Base-by-base conservation (phyloP, 2,888 invertebrate species). In the Lasioglossum zephyrum region DNA sequence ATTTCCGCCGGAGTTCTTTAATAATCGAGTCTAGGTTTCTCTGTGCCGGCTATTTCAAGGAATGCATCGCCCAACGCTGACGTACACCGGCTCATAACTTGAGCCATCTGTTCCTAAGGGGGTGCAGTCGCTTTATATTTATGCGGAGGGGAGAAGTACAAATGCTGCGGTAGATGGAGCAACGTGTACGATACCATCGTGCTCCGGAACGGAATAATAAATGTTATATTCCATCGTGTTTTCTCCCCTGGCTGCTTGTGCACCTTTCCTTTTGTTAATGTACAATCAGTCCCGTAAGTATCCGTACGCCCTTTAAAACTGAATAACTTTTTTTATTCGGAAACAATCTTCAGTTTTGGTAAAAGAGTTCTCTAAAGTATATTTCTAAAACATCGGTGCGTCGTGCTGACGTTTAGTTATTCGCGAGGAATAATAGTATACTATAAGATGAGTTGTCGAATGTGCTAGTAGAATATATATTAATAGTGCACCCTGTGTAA, bases 71-170 rank as follows among this genome's bases (percentile, higher is more conserved):
- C 69, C 39, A 47, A 49, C 57, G 47, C 26, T 47, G 74, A 78
- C 66, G 31, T 73, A 31, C 70, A n/a, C 70, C 18, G 44, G 22
- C 47, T 69, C 77, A 79, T 79, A 79, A 80, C 57, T 73, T 63
- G 73, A 47, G 39, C 79, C 82, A 82, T 79, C 82, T 77, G 84
- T 81, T 77, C 73, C 81, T 73, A 60, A 26, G 74, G 36, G 49
- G 31, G 69, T 60, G 36, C 39, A 31, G 73, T 69, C 69, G 57
- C 79, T 79, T 73, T 79, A 79, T 82, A 79, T 82, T 82, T 82
- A 82, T 74, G 82, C 74, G 47, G 9, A 44, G 18, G 78, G 74
- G 69, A 57, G 39, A 49, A 44, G 79, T 79, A 74, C 57, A 79
- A 79, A 82, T 70, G 39, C 44, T 74, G 22, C 69, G 79, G 82